Conservation (phyloP, 2,888 invertebrate genomes). For the Eristalis tenax region DNA sequence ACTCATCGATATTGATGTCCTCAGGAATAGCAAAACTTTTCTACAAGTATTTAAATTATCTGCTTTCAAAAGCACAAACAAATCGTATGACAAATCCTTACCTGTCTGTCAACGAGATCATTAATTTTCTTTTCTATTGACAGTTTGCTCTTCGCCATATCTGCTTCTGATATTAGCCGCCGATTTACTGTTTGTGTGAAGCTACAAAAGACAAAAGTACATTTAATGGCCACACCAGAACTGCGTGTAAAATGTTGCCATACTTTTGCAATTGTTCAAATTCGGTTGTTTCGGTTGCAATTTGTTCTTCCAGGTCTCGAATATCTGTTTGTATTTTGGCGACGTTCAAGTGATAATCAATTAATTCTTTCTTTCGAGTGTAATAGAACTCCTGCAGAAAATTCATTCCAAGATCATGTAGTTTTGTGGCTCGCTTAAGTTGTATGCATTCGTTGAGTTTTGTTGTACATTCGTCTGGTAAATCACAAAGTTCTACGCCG, state of each 20-base stretch:
- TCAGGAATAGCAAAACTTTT: conserved; percentile 73
- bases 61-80: background rate
- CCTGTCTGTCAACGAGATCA: conserved; percentile 74
- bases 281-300: conserved; percentile 74
- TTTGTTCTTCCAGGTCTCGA: conserved; percentile 72
- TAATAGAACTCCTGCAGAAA: conserved; percentile 77
- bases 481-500: conserved; percentile 76
- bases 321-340: conserved; percentile 73
- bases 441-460: conserved; percentile 76
- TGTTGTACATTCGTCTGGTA: conserved; percentile 75
- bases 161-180: conserved; percentile 74
- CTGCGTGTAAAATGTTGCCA: background rate
- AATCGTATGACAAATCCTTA: conserved; percentile 6
- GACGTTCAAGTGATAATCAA: conserved; percentile 73
- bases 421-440: conserved; percentile 74
- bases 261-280: conserved; percentile 75
- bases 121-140: conserved; percentile 74
- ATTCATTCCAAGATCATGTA: conserved; percentile 75
- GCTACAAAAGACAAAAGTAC: conserved; percentile 66
- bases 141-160: conserved; percentile 73
- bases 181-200: conserved; percentile 74
- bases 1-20: conserved; percentile 76
- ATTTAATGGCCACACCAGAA: background rate
- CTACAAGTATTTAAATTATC: conserved; percentile 31
- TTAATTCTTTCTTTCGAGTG: conserved; percentile 74